These are phyloP conservation scores for Volucella inanis DNA, from an alignment of 2,888 invertebrate genomes.

Conservation along the genomic window DNA sequence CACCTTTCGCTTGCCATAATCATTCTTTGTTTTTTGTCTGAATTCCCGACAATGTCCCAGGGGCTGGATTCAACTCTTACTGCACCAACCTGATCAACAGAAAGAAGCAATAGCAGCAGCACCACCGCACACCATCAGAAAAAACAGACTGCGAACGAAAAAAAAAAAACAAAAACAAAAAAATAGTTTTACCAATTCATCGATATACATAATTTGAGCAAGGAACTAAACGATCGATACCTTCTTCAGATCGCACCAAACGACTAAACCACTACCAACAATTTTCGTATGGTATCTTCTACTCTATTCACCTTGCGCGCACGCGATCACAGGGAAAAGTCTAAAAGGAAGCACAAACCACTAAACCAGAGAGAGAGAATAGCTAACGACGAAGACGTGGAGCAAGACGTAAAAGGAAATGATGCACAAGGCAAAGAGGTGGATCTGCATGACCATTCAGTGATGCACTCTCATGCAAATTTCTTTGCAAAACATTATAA, in stretches of 20 bases:
- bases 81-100: slow-evolving; percentile 27
- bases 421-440: slow-evolving; percentile 54
- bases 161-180: slow-evolving; percentile 5
- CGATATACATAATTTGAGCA: slow-evolving; percentile 63
- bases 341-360: slow-evolving; percentile 18
- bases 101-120: slow-evolving; percentile 29
- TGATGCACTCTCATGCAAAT: slow-evolving; percentile 73
- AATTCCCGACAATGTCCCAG: slow-evolving; percentile 62
- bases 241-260: slow-evolving; percentile 47
- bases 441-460: slow-evolving; percentile 72
- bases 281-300: slow-evolving; percentile 24
- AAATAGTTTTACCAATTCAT: slow-evolving; percentile 53
- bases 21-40: slow-evolving; percentile 24
- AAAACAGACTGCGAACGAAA: too few species aligned
- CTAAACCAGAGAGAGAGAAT: slow-evolving; percentile 4
- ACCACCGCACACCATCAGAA: too few species aligned
- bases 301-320: slow-evolving; percentile 67
- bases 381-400: not conserved
- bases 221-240: slow-evolving; percentile 57
- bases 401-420: slow-evolving; percentile 17
- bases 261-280: slow-evolving; percentile 38
- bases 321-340: slow-evolving; percentile 64
- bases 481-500: slow-evolving; percentile 70
- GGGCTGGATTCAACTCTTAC: slow-evolving; percentile 55
- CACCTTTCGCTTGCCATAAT: slow-evolving; percentile 45